Percentiles rank a stretch among this genome's conserved stretches.
Evolutionary conservation across 2,113 vertebrate genomes (phyloP).

Genomic region (Steatornis caripensis): DNA sequence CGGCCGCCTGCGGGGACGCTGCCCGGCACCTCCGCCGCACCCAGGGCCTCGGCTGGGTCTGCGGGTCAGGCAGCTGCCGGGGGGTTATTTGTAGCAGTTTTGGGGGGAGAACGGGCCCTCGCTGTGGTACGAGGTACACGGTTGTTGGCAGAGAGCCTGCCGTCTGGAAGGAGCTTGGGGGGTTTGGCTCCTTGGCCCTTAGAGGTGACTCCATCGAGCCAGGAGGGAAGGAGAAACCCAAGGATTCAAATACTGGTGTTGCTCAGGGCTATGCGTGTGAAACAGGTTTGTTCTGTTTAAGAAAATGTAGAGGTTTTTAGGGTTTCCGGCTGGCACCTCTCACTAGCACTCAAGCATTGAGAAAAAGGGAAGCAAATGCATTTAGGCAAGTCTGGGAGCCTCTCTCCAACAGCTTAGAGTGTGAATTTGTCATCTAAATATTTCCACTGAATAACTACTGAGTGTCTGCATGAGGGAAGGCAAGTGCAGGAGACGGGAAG

Average conservation of each 20-base stretch:
- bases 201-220: too few relatives aligned
- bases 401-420: not conserved
- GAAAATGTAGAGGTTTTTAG: not conserved
- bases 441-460: not conserved
- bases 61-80: rapidly evolving
- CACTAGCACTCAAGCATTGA: not conserved
- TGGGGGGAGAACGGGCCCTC: not conserved
- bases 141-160: not conserved
- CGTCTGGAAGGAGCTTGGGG: rapidly evolving
- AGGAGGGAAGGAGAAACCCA: not conserved
- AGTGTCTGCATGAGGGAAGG: not conserved
- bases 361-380: not conserved
- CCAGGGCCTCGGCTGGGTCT: rapidly evolving
- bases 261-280: not conserved
- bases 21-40: too few relatives aligned
- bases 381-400: not conserved
- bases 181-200: not conserved
- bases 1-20: too few relatives aligned
- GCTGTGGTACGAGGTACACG: rapidly evolving
- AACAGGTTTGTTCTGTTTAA: not conserved
- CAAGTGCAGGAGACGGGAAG: not conserved
- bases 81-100: too few relatives aligned
- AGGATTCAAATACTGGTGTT: not conserved
- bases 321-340: not conserved
- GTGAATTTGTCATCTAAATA: not conserved